Evolutionary conservation across 2,113 vertebrate species (phyloP).

Genomic region (Trochalopteron elliotii): DNA sequence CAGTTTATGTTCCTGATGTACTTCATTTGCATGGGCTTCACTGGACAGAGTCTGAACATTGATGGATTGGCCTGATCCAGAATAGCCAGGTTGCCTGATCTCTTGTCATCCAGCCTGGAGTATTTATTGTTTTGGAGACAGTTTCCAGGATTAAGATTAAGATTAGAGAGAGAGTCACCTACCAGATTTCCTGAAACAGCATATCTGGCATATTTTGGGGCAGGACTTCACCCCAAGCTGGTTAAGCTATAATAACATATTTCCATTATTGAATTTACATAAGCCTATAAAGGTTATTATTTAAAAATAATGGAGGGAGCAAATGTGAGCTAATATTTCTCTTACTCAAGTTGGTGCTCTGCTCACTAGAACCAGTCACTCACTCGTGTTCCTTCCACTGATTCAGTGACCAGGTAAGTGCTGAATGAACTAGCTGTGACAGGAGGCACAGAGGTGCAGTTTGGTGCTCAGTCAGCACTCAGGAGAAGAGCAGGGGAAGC

Average conservation of each 20-base stretch:
- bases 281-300: neutral
- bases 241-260: neutral
- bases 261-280: neutral
- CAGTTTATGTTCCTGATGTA: neutral
- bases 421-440: neutral
- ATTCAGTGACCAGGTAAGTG: neutral
- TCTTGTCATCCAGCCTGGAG: neutral
- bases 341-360: neutral
- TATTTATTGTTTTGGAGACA: neutral
- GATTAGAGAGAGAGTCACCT: neutral
- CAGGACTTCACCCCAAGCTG: neutral
- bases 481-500: neutral
- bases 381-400: neutral
- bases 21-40: neutral
- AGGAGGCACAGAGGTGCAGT: neutral
- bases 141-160: neutral
- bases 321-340: neutral
- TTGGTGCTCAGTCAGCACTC: neutral
- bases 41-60: neutral
- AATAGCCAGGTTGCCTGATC: neutral
- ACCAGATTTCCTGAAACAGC: neutral
- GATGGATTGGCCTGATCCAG: neutral
- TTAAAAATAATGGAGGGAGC: neutral
- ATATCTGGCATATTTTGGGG: neutral
- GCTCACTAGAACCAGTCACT: neutral